A percentile compares a stretch with the other conserved stretches of the same genome.
These are phyloP conservation scores for Rhinolophus ferrumequinum DNA, from an alignment of 2,113 vertebrate genomes.

Conservation along the genomic window DNA sequence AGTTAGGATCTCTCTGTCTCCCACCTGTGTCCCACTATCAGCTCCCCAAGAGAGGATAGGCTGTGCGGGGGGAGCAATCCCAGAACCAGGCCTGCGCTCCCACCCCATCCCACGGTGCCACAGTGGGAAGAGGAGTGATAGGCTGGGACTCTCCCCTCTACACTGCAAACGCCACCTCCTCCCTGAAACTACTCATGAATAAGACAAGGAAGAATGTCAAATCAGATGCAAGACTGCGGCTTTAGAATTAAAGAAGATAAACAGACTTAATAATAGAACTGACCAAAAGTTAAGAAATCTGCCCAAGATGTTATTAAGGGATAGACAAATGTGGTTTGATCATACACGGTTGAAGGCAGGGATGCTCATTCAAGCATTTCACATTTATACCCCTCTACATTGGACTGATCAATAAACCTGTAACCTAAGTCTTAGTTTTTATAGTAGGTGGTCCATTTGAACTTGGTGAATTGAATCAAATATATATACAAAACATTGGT, in stretches of 20 bases:
- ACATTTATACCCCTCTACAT: background rate
- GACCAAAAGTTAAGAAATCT: background rate
- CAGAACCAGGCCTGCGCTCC: background rate
- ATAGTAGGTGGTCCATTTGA: background rate
- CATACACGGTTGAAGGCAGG: background rate
- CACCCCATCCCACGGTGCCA: rapidly evolving
- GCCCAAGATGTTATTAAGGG: background rate
- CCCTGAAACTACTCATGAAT: background rate
- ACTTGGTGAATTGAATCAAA: background rate
- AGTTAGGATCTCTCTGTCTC: background rate
- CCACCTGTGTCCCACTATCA: background rate
- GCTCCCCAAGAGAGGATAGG: background rate
- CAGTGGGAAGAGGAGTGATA: background rate
- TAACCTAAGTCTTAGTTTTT: background rate
- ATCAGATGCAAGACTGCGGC: background rate
- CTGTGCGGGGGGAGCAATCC: background rate
- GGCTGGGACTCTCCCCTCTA: rapidly evolving
- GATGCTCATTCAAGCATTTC: background rate
- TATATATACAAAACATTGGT: background rate
- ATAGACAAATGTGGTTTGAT: background rate
- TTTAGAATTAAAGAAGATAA: background rate
- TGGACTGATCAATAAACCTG: background rate
- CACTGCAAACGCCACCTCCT: background rate
- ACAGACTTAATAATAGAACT: background rate
- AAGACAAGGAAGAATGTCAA: background rate